Evolutionary conservation across 2,113 vertebrate genomes (phyloP).

Genomic region (Cromileptes altivelis): DNA sequence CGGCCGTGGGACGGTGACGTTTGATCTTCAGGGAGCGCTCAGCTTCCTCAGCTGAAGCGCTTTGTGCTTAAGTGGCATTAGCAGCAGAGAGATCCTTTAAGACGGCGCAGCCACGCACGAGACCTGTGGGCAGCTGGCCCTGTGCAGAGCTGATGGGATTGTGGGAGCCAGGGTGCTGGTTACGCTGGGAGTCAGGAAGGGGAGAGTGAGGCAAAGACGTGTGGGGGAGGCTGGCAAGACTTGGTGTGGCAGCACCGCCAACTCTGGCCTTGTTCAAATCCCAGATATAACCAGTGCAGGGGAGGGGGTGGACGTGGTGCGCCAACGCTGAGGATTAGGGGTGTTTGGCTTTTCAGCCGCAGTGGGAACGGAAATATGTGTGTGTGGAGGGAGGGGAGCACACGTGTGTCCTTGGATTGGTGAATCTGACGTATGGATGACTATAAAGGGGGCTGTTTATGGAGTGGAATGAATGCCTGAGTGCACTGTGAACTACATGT

Average conservation of each 20-base stretch:
- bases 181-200: neutral
- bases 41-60: slow-evolving; percentile 54
- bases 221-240: neutral
- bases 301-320: neutral
- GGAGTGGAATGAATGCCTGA: neutral
- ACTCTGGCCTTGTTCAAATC: slow-evolving; percentile 29
- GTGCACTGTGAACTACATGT: neutral
- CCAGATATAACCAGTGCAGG: neutral
- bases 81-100: slow-evolving; percentile 76
- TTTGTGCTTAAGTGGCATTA: slow-evolving; percentile 80
- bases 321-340: slow-evolving; percentile 8
- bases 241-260: neutral
- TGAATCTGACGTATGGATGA: neutral
- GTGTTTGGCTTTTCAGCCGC: neutral
- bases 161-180: slow-evolving; percentile 23
- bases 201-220: slow-evolving; percentile 1
- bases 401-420: slow-evolving; percentile 8
- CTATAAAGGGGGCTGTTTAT: slow-evolving; percentile 5
- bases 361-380: slow-evolving; percentile 27
- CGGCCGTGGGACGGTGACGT: slow-evolving; percentile 30
- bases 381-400: neutral
- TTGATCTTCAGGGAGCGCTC: slow-evolving; percentile 55
- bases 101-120: slow-evolving; percentile 61
- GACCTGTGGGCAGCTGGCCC: slow-evolving; percentile 69
- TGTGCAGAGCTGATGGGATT: slow-evolving; percentile 57